phyloP scores from a whole-genome alignment of 2,888 invertebrate genomes.

The Cremastinae sp. region DNA sequence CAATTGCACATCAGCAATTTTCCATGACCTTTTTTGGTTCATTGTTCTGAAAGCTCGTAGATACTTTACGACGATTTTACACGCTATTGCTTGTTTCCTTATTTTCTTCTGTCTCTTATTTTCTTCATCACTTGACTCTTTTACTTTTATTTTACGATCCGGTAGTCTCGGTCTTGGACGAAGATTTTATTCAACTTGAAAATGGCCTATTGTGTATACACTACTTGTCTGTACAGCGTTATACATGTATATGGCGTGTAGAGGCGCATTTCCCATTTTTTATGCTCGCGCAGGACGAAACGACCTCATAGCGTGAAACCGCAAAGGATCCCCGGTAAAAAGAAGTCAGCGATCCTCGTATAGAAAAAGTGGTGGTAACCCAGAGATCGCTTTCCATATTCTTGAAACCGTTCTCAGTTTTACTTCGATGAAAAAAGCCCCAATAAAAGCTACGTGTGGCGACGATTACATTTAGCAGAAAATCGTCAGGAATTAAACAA shows the following conservation, averaged over 20 bases:
- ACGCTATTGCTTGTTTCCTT: slow-evolving; percentile 32
- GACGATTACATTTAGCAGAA: slow-evolving; percentile 9
- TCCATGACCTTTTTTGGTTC: slow-evolving; percentile 11
- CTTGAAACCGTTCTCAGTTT: slow-evolving; percentile 10
- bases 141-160: slow-evolving; percentile 57
- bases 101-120: too few relatives aligned
- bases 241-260: slow-evolving; percentile 4
- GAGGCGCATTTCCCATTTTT: slow-evolving; percentile 25
- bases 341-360: slow-evolving; percentile 4
- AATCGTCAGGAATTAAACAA: neutral
- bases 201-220: slow-evolving; percentile 33
- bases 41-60: slow-evolving; percentile 17
- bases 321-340: slow-evolving; percentile 18
- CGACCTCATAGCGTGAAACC: slow-evolving; percentile 35
- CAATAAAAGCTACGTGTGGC: slow-evolving; percentile 22
- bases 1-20: neutral
- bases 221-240: slow-evolving; percentile 17
- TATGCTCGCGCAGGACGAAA: slow-evolving; percentile 42
- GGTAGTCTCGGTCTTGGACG: slow-evolving; percentile 47
- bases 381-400: slow-evolving; percentile 20
- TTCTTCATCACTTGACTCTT: too few relatives aligned
- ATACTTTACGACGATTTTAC: slow-evolving; percentile 57
- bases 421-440: neutral
- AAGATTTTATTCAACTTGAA: slow-evolving; percentile 71
- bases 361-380: neutral